Evolutionary conservation across 92 coral and sea anemone genomes (phyloP).

Genomic region (Epizoanthus rinbou): DNA sequence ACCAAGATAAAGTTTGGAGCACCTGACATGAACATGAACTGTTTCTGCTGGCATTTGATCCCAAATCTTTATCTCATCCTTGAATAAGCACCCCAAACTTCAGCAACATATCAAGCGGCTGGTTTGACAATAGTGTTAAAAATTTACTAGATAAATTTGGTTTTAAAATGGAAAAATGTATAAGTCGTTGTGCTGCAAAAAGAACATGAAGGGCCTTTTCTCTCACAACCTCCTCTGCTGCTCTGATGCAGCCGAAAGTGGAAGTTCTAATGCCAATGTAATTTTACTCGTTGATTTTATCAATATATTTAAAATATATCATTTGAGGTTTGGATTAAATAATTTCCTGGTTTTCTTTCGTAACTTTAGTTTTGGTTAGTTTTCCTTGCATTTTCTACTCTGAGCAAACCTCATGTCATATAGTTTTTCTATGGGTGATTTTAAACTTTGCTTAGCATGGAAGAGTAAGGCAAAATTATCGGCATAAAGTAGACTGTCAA

Average conservation of each 20-base stretch:
- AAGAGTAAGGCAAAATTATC: too few species aligned
- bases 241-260: too few species aligned
- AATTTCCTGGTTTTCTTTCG: neutral
- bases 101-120: constrained; percentile 18
- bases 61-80: constrained; percentile 21
- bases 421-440: too few species aligned
- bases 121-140: constrained; percentile 5
- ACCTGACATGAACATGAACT: constrained; percentile 5
- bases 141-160: neutral
- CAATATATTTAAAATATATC: neutral
- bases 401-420: too few species aligned
- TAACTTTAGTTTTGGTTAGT: too few species aligned
- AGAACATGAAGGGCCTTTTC: neutral
- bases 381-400: too few species aligned
- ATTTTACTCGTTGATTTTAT: neutral
- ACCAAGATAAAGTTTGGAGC: constrained; percentile 35
- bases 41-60: constrained; percentile 36
- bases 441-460: too few species aligned
- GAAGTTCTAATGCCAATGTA: too few species aligned
- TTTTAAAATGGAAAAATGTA: neutral
- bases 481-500: too few species aligned
- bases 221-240: too few species aligned
- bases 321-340: neutral
- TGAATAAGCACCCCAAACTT: constrained; percentile 34
- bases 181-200: neutral